Evolutionary conservation across 2,888 invertebrate species (phyloP).

Genomic region (Gryllus longicercus): DNA sequence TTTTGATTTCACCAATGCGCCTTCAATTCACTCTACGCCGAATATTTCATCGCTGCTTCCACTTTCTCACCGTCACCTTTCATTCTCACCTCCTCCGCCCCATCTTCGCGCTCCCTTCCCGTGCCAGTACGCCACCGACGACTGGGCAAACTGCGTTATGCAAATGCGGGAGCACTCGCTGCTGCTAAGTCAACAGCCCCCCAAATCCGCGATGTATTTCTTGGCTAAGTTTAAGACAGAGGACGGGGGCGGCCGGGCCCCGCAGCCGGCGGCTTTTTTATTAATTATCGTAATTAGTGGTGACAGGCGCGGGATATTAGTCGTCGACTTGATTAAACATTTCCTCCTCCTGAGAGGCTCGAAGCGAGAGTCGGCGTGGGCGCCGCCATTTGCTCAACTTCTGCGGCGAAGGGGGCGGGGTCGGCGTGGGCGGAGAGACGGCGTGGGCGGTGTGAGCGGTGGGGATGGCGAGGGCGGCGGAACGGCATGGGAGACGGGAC

Average conservation of each 20-base stretch:
- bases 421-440: too few relatives aligned
- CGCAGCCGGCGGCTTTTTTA: background rate
- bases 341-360: background rate
- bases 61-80: background rate
- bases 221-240: background rate
- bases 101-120: background rate
- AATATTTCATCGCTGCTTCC: background rate
- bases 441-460: too few relatives aligned
- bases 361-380: too few relatives aligned
- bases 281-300: conserved; percentile 8
- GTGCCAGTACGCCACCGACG: background rate
- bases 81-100: background rate
- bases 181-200: background rate
- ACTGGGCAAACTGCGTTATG: background rate
- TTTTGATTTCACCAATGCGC: too few relatives aligned
- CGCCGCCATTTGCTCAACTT: too few relatives aligned
- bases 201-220: background rate
- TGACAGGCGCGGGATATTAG: conserved; percentile 17
- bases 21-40: background rate
- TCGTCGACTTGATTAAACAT: background rate
- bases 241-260: background rate
- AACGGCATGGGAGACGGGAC: too few relatives aligned
- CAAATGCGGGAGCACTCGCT: background rate
- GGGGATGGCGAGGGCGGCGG: too few relatives aligned
- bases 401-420: too few relatives aligned